These are phyloP conservation scores for Alligator sinensis DNA, from an alignment of 2,113 vertebrate species.

Conservation along the genomic window DNA sequence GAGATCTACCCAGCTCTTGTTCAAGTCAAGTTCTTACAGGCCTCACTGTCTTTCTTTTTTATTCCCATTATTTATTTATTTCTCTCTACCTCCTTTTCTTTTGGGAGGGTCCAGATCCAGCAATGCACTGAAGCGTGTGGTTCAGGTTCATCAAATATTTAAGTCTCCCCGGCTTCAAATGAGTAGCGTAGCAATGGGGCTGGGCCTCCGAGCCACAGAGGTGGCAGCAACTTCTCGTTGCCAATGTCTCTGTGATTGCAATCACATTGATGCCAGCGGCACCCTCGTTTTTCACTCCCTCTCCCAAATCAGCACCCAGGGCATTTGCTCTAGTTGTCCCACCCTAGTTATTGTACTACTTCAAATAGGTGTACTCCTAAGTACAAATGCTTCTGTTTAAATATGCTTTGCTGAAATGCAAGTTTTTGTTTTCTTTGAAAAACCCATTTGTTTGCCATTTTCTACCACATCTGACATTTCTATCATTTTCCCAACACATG, in stretches of 20 bases:
- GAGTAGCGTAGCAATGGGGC: no score
- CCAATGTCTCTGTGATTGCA: no score
- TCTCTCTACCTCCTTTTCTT: neutral
- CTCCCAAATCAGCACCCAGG: no score
- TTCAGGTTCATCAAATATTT: conserved; percentile 34
- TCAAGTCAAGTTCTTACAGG: no score
- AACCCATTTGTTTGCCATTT: neutral
- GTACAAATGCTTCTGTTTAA: conserved; percentile 13
- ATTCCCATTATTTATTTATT: no score
- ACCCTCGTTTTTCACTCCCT: no score
- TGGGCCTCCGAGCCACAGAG: no score
- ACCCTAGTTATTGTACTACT: neutral
- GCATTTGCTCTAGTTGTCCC: no score
- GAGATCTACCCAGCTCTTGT: no score
- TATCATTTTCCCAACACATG: conserved; percentile 39
- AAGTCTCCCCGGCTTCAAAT: neutral
- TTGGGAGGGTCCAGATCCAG: neutral
- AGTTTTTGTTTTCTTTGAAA: neutral
- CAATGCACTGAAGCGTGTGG: neutral
- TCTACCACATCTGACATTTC: conserved; percentile 30
- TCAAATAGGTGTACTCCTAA: conserved; percentile 38
- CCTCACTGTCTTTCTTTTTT: no score
- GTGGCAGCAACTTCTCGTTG: no score
- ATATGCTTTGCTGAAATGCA: neutral
- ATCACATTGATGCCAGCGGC: no score